A percentile compares a stretch with the other conserved stretches of the same genome.
These are phyloP conservation scores for Zaprionus kolodkinae DNA, from an alignment of 1,140 invertebrate species.

Conservation along the genomic window DNA sequence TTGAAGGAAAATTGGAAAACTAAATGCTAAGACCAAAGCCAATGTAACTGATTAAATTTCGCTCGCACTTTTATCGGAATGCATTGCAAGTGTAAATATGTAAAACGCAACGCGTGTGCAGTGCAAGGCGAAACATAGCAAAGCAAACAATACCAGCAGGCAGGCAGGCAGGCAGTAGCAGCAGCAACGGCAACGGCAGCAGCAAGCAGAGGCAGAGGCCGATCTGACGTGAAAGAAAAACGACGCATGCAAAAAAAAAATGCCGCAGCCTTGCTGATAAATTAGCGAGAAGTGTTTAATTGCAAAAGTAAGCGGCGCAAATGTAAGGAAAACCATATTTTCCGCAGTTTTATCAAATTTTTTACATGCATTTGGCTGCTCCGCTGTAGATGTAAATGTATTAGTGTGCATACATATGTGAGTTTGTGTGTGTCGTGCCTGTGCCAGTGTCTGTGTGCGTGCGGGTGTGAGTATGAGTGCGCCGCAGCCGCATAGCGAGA, in stretches of 20 bases:
- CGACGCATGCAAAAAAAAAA: conserved; percentile 52
- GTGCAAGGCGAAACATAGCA: conserved; percentile 60
- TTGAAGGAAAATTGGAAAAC: conserved; percentile 64
- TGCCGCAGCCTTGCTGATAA: conserved; percentile 58
- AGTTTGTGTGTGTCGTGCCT: conserved; percentile 28
- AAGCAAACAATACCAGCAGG: conserved; percentile 60
- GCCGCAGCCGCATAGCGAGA: conserved; percentile 49
- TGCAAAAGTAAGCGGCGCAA: conserved; percentile 62
- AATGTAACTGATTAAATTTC: conserved; percentile 26
- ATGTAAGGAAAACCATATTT: conserved; percentile 40
- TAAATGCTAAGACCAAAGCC: conserved; percentile 32
- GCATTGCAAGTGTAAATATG: conserved; percentile 44
- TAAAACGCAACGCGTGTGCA: conserved; percentile 64
- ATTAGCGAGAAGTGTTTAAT: conserved; percentile 63
- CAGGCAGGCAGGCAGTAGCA: conserved; percentile 37
- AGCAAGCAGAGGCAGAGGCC: conserved; percentile 39
- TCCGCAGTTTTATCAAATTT: conserved; percentile 47
- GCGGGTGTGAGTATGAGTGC: conserved; percentile 46
- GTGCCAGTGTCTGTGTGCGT: conserved; percentile 22
- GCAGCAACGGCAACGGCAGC: conserved; percentile 36
- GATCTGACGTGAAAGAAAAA: conserved; percentile 50
- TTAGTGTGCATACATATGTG: conserved; percentile 13
- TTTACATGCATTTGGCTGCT: conserved; percentile 47
- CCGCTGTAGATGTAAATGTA: conserved; percentile 3
- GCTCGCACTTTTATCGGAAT: conserved; percentile 38